Percentiles rank a stretch among this genome's conserved stretches.
phyloP scores from a whole-genome alignment of 2,888 invertebrate species.

The Morpho helenor region DNA sequence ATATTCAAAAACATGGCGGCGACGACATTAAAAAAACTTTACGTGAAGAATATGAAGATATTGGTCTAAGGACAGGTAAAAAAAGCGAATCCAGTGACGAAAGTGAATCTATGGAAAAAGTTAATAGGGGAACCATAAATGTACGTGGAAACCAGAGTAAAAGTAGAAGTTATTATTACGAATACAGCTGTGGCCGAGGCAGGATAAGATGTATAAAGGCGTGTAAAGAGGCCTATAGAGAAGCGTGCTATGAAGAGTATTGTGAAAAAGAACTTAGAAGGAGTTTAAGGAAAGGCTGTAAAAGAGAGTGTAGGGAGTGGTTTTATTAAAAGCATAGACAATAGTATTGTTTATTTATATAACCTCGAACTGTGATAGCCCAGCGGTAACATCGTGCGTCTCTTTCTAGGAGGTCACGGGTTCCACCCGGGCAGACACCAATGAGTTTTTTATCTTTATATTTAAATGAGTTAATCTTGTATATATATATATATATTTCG shows the following conservation, averaged over 20 bases:
- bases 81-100: background rate
- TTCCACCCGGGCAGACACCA: too few relatives aligned
- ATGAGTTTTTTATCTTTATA: too few relatives aligned
- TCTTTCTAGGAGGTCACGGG: too few relatives aligned
- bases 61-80: background rate
- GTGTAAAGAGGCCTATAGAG: slow-evolving; percentile 20
- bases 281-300: slow-evolving; percentile 15
- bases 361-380: too few relatives aligned
- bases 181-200: slow-evolving; percentile 9
- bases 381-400: too few relatives aligned
- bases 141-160: background rate
- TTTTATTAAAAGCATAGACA: slow-evolving; percentile 14
- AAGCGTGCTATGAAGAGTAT: slow-evolving; percentile 11
- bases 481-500: too few relatives aligned
- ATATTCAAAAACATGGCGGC: background rate
- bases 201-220: slow-evolving; percentile 18
- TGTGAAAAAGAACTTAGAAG: slow-evolving; percentile 10
- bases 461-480: too few relatives aligned
- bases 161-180: background rate
- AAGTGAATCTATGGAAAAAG: slow-evolving; percentile 4
- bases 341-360: background rate
- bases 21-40: background rate
- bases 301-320: slow-evolving; percentile 18
- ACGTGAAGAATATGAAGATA: slow-evolving; percentile 2
- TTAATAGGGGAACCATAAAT: background rate